phyloP scores from a whole-genome alignment of 2,888 invertebrate species.

The Megalurothrips usitatus region DNA sequence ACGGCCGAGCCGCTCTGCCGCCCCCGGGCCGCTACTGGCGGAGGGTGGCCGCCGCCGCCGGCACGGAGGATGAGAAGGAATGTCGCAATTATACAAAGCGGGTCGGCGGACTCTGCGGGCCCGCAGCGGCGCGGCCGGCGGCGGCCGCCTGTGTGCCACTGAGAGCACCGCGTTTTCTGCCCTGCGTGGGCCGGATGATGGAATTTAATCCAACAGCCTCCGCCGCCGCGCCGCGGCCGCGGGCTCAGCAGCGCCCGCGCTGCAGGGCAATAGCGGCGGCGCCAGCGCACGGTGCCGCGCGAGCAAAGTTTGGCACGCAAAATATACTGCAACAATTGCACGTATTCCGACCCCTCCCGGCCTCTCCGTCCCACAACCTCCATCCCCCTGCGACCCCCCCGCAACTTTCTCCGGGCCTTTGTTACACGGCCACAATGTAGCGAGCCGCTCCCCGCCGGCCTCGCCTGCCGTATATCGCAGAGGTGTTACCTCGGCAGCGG shows the following conservation, averaged over 20 bases:
- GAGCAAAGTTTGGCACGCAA: not conserved
- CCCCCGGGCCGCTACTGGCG: not conserved
- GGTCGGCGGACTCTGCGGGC: not conserved
- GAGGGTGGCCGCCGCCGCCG: not conserved
- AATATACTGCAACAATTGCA: constrained; percentile 19
- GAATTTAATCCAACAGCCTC: not conserved
- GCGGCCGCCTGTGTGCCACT: not conserved
- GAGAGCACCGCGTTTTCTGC: no score
- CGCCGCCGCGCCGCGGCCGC: no score
- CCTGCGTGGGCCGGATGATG: not conserved
- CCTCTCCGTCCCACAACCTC: no score
- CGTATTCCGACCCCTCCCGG: not conserved
- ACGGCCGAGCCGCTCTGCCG: no score
- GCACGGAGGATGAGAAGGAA: not conserved
- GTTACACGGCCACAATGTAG: not conserved
- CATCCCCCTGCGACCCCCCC: no score
- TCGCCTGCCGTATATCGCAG: no score
- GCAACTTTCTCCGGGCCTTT: no score
- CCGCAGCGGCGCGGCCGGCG: not conserved
- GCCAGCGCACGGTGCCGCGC: not conserved
- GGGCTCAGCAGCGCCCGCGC: no score
- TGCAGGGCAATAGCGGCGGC: not conserved
- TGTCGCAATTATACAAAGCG: not conserved
- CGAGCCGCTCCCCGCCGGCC: not conserved
- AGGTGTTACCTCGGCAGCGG: not conserved